phyloP scores from a whole-genome alignment of 2,113 vertebrate genomes.

The Oryzias javanicus region DNA sequence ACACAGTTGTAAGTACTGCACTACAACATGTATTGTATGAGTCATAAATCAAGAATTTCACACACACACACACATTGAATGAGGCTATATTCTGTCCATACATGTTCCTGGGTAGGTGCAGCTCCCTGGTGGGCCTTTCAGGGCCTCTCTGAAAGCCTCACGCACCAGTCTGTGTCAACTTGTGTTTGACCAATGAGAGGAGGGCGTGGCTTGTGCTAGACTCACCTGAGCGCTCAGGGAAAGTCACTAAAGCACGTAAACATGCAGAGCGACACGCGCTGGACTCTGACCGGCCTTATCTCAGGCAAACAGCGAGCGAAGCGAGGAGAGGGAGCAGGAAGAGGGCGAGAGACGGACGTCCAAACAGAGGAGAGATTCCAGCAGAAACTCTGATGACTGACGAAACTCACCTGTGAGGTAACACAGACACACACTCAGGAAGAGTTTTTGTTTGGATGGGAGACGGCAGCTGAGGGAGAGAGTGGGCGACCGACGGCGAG shows the following conservation, averaged over 20 bases:
- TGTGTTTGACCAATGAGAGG: not conserved
- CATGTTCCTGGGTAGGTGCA: too few relatives aligned
- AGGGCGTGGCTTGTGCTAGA: not conserved
- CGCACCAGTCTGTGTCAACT: not conserved
- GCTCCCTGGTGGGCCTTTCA: not conserved
- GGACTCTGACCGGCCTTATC: slow-evolving; percentile 63
- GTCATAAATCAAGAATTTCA: too few relatives aligned
- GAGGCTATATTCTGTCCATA: too few relatives aligned
- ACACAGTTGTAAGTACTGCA: too few relatives aligned
- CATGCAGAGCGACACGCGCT: slow-evolving; percentile 39
- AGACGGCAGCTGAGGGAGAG: too few relatives aligned
- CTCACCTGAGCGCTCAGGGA: not conserved
- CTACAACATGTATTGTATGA: too few relatives aligned
- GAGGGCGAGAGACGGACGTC: not conserved
- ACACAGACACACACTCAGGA: slow-evolving; percentile 10
- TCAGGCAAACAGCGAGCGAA: not conserved
- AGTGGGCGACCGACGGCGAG: too few relatives aligned
- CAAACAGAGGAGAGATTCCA: not conserved
- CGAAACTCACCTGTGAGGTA: slow-evolving; percentile 37
- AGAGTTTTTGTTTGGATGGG: too few relatives aligned
- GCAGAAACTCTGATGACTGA: slow-evolving; percentile 15
- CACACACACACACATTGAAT: too few relatives aligned
- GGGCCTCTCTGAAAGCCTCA: not conserved
- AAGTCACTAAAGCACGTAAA: too few relatives aligned
- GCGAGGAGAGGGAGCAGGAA: slow-evolving; percentile 13